A percentile compares a stretch with the other conserved stretches of the same genome.
Conservation (phyloP, 2,888 invertebrate species). For the Acanthosoma haemorrhoidale region DNA sequence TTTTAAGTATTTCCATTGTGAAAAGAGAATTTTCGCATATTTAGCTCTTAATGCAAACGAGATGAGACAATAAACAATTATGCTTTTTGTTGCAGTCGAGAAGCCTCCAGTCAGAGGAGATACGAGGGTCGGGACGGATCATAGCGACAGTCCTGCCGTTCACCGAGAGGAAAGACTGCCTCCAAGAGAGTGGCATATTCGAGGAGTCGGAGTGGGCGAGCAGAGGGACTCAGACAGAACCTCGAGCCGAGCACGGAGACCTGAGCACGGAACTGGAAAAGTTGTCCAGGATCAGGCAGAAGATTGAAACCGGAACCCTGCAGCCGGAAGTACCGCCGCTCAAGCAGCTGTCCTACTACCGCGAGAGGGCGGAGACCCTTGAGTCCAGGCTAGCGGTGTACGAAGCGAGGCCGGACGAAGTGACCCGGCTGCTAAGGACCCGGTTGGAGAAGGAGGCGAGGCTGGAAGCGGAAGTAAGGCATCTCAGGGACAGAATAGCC, state of each 20-base stretch:
- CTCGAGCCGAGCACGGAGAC: slow-evolving; percentile 46
- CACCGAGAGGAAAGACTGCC: slow-evolving; percentile 49
- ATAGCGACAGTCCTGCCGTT: slow-evolving; percentile 43
- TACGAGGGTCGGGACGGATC: slow-evolving; percentile 36
- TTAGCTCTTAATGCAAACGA: too few species aligned
- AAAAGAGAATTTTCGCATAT: too few species aligned
- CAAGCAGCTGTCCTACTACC: slow-evolving; percentile 47
- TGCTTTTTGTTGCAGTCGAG: slow-evolving; percentile 2
- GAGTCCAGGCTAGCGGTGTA: slow-evolving; percentile 62
- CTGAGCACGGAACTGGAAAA: slow-evolving; percentile 59
- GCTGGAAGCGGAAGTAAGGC: slow-evolving; percentile 50
- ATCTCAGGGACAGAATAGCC: slow-evolving; percentile 51
- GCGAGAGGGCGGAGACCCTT: slow-evolving; percentile 58
- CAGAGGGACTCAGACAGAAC: slow-evolving; percentile 54
- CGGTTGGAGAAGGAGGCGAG: slow-evolving; percentile 59
- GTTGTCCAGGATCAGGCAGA: slow-evolving; percentile 58
- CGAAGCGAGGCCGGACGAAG: slow-evolving; percentile 60
- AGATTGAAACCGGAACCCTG: slow-evolving; percentile 48
- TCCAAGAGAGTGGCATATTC: slow-evolving; percentile 71
- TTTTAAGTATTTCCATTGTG: too few species aligned
- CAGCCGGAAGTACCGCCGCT: slow-evolving; percentile 28
- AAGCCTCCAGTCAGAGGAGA: slow-evolving; percentile 29
- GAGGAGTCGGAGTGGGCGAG: slow-evolving; percentile 50
- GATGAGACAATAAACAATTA: too few species aligned
- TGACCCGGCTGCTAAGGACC: slow-evolving; percentile 56